phyloP scores from a whole-genome alignment of 2,888 invertebrate species.

The Mythimna albipuncta region DNA sequence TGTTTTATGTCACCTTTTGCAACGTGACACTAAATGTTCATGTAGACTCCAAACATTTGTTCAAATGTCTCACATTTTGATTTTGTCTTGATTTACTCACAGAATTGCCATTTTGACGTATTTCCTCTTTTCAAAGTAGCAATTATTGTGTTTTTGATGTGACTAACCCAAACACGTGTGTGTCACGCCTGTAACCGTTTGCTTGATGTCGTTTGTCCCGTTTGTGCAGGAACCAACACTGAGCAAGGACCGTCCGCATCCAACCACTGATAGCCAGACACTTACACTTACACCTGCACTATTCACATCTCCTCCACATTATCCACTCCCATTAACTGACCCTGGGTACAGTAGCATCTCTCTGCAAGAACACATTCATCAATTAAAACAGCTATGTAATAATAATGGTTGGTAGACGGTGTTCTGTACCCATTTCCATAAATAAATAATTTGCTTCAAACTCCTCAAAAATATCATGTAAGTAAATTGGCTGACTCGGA shows the following conservation, averaged over 20 bases:
- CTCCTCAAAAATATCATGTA: slow-evolving; percentile 60
- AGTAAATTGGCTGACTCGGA: slow-evolving; percentile 76
- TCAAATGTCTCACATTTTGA: slow-evolving; percentile 62
- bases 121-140: slow-evolving; percentile 26
- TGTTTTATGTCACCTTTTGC: slow-evolving; percentile 28
- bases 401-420: slow-evolving; percentile 24
- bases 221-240: slow-evolving; percentile 88
- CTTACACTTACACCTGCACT: slow-evolving; percentile 63
- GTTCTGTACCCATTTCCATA: slow-evolving; percentile 36
- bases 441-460: slow-evolving; percentile 26
- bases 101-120: slow-evolving; percentile 58
- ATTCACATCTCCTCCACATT: slow-evolving; percentile 56
- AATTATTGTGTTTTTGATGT: slow-evolving; percentile 65
- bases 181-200: slow-evolving; percentile 86
- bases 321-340: slow-evolving; percentile 45
- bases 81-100: slow-evolving; percentile 59
- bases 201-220: slow-evolving; percentile 88
- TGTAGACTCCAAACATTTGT: slow-evolving; percentile 36
- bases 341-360: slow-evolving; percentile 24
- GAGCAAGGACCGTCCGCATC: slow-evolving; percentile 86
- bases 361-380: background rate
- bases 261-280: slow-evolving; percentile 81
- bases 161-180: slow-evolving; percentile 82
- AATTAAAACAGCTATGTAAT: background rate
- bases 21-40: slow-evolving; percentile 28